phyloP scores from a whole-genome alignment of 2,797 vertebrate species.

The Apodemus agrarius region DNA sequence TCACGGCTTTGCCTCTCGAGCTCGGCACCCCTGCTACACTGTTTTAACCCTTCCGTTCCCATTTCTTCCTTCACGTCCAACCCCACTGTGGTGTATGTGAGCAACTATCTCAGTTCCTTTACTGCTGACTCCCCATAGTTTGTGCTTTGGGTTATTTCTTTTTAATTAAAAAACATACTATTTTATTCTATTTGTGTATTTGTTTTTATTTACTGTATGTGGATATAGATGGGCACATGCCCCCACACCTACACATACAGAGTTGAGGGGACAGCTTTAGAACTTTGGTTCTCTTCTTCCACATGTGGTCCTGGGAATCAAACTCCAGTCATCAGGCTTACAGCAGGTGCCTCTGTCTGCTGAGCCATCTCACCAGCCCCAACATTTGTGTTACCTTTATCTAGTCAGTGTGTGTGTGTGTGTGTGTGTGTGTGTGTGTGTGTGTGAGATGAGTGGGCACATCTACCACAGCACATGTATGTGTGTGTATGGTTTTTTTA shows the following conservation, averaged over 20 bases:
- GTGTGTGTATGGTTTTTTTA: neutral
- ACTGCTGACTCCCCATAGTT: neutral
- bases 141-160: neutral
- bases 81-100: neutral
- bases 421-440: neutral
- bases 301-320: neutral
- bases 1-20: neutral
- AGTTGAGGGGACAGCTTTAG: neutral
- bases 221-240: accelerated
- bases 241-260: neutral
- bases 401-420: no score
- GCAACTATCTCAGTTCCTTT: no score
- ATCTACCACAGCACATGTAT: neutral
- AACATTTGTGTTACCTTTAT: neutral
- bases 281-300: neutral
- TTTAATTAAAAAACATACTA: neutral
- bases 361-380: neutral
- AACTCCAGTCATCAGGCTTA: neutral
- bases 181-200: neutral
- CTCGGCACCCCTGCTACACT: neutral
- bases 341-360: no score
- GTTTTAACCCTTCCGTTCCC: neutral
- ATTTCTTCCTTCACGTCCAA: neutral
- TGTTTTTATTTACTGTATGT: neutral
- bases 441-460: neutral